phyloP scores from a whole-genome alignment of 2,888 invertebrate species.

The Folsomia candida region DNA sequence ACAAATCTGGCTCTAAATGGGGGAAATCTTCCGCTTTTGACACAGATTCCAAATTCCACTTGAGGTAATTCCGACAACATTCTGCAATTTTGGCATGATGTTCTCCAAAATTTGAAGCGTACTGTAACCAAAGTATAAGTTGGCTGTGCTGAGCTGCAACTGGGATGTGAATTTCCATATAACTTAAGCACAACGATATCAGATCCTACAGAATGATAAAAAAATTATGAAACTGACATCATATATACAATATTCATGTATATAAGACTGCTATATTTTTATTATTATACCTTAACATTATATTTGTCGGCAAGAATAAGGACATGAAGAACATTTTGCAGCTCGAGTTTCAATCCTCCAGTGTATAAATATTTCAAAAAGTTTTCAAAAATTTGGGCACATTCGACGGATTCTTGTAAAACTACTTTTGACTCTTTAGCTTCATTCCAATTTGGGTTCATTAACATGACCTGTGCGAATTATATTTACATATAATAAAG shows the following conservation, averaged over 20 bases:
- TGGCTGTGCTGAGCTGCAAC: slow-evolving; percentile 78
- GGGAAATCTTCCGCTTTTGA: slow-evolving; percentile 75
- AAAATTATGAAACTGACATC: neutral
- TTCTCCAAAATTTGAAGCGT: slow-evolving; percentile 76
- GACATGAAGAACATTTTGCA: slow-evolving; percentile 80
- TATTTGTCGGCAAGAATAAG: slow-evolving; percentile 91
- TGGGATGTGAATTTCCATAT: slow-evolving; percentile 83
- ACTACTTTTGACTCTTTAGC: slow-evolving; percentile 79
- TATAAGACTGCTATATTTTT: neutral
- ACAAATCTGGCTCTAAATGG: slow-evolving; percentile 71
- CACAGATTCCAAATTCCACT: slow-evolving; percentile 85
- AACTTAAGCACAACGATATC: slow-evolving; percentile 75
- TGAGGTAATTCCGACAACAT: slow-evolving; percentile 77
- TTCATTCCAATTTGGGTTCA: slow-evolving; percentile 90
- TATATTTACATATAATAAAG: too few species aligned
- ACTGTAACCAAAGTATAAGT: slow-evolving; percentile 86
- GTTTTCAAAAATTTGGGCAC: slow-evolving; percentile 79
- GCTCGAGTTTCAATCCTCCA: slow-evolving; percentile 80
- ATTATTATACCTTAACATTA: slow-evolving; percentile 70
- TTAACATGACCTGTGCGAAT: slow-evolving; percentile 93
- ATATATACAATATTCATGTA: neutral
- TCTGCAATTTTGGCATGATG: slow-evolving; percentile 58
- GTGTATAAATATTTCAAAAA: slow-evolving; percentile 89
- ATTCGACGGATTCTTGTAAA: slow-evolving; percentile 80
- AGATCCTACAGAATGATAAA: slow-evolving; percentile 64